Conservation (phyloP, 2,888 invertebrate species). For the Cheilosia scutellata region DNA sequence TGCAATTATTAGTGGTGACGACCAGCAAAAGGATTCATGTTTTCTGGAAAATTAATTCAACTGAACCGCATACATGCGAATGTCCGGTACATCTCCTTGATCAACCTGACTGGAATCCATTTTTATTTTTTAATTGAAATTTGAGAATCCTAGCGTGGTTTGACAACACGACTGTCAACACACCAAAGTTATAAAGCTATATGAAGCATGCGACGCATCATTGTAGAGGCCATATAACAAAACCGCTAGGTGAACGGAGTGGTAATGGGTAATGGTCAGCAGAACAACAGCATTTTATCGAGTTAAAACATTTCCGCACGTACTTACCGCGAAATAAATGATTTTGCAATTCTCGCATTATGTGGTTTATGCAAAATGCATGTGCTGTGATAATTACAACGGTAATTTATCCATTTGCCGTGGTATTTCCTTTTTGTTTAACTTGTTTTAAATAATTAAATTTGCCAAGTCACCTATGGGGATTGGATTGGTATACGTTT, state of each 20-base stretch:
- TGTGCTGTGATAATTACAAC: constrained; percentile 70
- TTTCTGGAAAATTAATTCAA: neutral
- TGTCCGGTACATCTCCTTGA: no score
- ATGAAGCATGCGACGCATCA: neutral
- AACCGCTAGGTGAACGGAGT: constrained; percentile 40
- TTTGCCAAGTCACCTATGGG: constrained; percentile 22
- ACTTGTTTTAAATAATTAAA: constrained; percentile 64
- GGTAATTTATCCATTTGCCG: constrained; percentile 67
- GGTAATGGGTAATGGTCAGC: constrained; percentile 29
- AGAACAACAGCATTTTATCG: constrained; percentile 49
- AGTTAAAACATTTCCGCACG: constrained; percentile 66
- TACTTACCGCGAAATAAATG: constrained; percentile 68
- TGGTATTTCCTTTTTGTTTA: constrained; percentile 49
- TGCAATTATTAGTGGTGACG: no score
- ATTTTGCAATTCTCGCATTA: constrained; percentile 62
- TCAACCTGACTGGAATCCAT: neutral
- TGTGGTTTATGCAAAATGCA: constrained; percentile 62
- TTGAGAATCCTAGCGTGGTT: constrained; percentile 42
- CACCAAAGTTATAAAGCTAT: neutral
- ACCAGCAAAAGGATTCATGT: no score
- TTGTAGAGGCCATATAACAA: neutral
- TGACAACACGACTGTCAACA: constrained; percentile 43
- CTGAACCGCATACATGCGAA: no score
- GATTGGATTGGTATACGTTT: no score
- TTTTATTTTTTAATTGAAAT: constrained; percentile 44